Conservation (phyloP, 1,140 invertebrate species). For the Leptinotarsa undecemlineata region DNA sequence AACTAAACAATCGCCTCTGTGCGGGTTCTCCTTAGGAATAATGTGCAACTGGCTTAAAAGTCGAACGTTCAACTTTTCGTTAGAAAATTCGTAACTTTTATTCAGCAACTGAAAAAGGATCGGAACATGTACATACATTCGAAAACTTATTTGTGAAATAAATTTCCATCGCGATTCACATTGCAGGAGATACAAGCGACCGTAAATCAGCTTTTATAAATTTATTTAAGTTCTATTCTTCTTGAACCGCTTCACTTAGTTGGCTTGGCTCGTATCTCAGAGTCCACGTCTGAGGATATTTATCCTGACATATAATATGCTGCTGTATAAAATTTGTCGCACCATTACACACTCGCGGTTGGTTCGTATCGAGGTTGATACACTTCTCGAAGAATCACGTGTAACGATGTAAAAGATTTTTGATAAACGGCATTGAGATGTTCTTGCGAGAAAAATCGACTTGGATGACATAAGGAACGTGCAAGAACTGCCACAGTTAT, state of each 20-base stretch:
- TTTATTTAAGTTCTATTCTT: conserved; percentile 51
- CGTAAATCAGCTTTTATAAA: conserved; percentile 52
- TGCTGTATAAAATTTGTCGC: conserved; percentile 54
- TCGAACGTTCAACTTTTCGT: too few relatives aligned
- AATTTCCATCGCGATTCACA: conserved; percentile 49
- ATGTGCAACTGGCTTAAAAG: too few relatives aligned
- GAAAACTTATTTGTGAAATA: conserved; percentile 40
- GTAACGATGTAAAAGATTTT: conserved; percentile 16
- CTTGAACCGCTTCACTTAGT: conserved; percentile 51
- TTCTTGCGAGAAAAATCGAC: neutral
- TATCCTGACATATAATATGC: conserved; percentile 51
- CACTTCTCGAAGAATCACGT: conserved; percentile 24
- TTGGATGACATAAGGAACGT: neutral
- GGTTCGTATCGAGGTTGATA: conserved; percentile 39
- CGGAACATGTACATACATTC: conserved; percentile 24
- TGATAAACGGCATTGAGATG: conserved; percentile 12
- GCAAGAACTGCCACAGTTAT: too few relatives aligned
- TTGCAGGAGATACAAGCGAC: conserved; percentile 46
- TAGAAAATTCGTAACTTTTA: too few relatives aligned
- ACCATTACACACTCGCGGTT: conserved; percentile 51
- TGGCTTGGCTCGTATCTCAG: conserved; percentile 47
- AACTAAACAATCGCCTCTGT: too few relatives aligned
- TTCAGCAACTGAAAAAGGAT: conserved; percentile 17
- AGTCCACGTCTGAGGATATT: conserved; percentile 48
- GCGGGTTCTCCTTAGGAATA: too few relatives aligned